Conservation (phyloP, 2,888 invertebrate species). For the Zele albiditarsus region DNA sequence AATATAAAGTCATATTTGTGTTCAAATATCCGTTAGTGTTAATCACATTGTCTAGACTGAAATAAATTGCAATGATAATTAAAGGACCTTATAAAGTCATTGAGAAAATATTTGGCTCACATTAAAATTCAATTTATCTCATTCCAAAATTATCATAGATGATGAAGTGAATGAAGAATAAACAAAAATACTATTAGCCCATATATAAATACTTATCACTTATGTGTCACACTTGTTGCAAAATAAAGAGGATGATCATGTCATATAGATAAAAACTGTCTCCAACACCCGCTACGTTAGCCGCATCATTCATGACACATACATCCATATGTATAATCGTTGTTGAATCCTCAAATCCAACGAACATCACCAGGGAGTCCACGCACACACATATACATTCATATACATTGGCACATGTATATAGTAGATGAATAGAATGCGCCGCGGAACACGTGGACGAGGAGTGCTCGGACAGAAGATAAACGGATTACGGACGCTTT, state of each 20-base stretch:
- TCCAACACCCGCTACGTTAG: constrained; percentile 20
- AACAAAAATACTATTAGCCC: too few relatives aligned
- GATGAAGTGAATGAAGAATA: not conserved
- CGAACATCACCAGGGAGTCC: constrained; percentile 1
- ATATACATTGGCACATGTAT: not conserved
- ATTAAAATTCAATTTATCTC: too few relatives aligned
- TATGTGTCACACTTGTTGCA: too few relatives aligned
- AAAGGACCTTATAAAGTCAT: too few relatives aligned
- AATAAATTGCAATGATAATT: too few relatives aligned
- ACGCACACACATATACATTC: not conserved
- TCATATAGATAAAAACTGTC: constrained; percentile 6
- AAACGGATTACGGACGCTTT: constrained; percentile 73
- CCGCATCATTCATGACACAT: not conserved
- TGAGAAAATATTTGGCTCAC: too few relatives aligned
- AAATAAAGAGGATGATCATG: not conserved
- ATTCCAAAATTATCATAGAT: too few relatives aligned
- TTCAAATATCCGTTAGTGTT: too few relatives aligned
- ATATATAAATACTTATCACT: too few relatives aligned
- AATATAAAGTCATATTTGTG: too few relatives aligned
- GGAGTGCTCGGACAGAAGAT: constrained; percentile 69
- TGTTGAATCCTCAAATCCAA: constrained; percentile 12
- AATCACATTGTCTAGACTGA: too few relatives aligned
- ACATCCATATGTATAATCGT: not conserved
- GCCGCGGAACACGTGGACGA: constrained; percentile 52
- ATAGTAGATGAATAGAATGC: constrained; percentile 22